Evolutionary conservation across 2,113 vertebrate species (phyloP).

Genomic region (Casuarius casuarius): DNA sequence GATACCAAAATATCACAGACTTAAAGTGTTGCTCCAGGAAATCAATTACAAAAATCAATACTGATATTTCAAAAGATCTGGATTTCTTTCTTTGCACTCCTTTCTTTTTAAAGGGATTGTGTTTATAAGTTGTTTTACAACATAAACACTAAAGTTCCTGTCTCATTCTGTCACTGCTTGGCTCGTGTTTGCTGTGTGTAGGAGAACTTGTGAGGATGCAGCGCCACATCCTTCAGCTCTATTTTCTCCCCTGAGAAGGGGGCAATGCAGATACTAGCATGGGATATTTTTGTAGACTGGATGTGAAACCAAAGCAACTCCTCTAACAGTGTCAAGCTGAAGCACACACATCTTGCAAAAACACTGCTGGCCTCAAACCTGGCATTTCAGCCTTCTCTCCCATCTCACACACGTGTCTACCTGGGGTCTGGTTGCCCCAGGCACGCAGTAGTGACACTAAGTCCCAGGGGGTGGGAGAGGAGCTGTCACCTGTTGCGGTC

Average conservation of each 20-base stretch:
- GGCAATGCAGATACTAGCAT: background rate
- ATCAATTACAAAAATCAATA: background rate
- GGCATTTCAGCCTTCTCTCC: rapidly evolving
- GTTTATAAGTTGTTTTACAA: background rate
- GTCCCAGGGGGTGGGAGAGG: background rate
- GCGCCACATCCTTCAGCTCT: background rate
- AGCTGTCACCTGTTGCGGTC: background rate
- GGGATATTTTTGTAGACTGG: background rate
- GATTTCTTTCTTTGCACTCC: background rate
- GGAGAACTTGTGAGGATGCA: slow-evolving; percentile 6
- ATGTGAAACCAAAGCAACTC: background rate
- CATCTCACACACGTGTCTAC: rapidly evolving
- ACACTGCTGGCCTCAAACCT: rapidly evolving
- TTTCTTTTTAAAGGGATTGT: background rate
- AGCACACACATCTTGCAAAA: rapidly evolving
- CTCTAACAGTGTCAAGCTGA: background rate
- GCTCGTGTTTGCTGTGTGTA: background rate
- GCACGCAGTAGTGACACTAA: too few relatives aligned
- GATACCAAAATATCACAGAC: background rate
- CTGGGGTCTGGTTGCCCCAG: background rate
- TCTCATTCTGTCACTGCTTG: background rate
- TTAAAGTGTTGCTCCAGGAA: background rate
- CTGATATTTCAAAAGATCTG: background rate
- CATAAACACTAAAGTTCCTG: background rate
- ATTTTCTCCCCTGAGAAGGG: background rate